A percentile compares a stretch with the other conserved stretches of the same genome.
Conservation (phyloP, 2,113 vertebrate species). For the Eudyptes chrysolophus region DNA sequence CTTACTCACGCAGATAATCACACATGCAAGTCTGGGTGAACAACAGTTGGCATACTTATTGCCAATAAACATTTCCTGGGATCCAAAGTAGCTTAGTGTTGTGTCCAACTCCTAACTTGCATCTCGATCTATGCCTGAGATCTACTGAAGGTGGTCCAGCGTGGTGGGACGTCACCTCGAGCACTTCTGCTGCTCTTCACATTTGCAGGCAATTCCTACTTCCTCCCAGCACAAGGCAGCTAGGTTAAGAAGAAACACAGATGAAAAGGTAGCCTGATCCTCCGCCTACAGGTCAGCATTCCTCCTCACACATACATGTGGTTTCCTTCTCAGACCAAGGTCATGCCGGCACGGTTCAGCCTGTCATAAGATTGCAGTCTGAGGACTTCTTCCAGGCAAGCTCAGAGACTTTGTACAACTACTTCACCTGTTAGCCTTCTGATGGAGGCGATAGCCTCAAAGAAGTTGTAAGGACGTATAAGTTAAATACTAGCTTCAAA, state of each 20-base stretch:
- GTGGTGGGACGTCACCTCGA: fast-evolving
- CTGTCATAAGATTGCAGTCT: background rate
- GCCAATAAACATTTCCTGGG: background rate
- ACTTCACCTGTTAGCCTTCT: background rate
- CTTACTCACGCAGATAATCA: background rate
- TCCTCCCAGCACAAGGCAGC: background rate
- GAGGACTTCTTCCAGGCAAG: background rate
- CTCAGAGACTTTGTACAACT: background rate
- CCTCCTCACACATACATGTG: fast-evolving
- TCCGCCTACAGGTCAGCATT: background rate
- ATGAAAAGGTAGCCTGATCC: background rate
- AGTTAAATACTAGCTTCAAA: background rate
- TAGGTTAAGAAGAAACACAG: background rate
- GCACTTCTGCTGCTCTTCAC: background rate
- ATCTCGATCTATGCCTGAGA: background rate
- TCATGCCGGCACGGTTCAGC: background rate
- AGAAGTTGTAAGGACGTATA: background rate
- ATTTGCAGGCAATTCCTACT: background rate
- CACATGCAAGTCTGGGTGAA: background rate
- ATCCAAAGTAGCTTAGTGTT: background rate
- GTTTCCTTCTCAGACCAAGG: background rate
- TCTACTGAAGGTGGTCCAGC: background rate
- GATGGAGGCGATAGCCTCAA: background rate
- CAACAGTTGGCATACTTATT: background rate
- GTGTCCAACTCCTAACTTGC: background rate